A percentile compares a stretch with the other conserved stretches of the same genome.
These are phyloP conservation scores for Drosophila pruinosa DNA, from an alignment of 1,140 invertebrate species.

Conservation along the genomic window DNA sequence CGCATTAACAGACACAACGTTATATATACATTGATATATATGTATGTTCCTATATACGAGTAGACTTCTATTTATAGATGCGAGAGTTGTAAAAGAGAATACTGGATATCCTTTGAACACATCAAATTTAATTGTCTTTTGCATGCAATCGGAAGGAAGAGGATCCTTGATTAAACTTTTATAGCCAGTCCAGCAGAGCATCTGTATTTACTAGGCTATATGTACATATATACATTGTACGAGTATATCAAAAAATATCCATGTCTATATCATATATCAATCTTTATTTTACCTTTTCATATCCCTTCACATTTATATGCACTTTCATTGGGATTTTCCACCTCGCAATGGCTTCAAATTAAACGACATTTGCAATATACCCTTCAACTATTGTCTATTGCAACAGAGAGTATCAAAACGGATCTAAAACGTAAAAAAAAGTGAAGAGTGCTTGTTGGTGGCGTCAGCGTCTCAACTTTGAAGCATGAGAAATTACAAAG, in stretches of 20 bases:
- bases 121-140: no score
- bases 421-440: constrained; percentile 21
- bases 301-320: no score
- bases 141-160: no score
- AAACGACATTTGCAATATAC: background rate
- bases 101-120: background rate
- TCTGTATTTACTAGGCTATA: no score
- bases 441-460: constrained; percentile 45
- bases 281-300: background rate
- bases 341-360: background rate
- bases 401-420: constrained; percentile 3
- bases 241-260: no score
- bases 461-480: constrained; percentile 37
- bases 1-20: constrained; percentile 17
- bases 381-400: background rate
- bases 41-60: background rate
- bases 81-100: background rate
- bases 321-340: background rate
- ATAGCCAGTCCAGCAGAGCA: no score
- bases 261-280: background rate
- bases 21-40: constrained; percentile 1
- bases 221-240: no score
- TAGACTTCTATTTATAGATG: background rate
- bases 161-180: no score
- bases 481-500: constrained; percentile 72